Percentiles rank a stretch among this genome's conserved stretches.
Conservation (phyloP, 1,140 invertebrate species). For the Philotrypesis tridentata region DNA sequence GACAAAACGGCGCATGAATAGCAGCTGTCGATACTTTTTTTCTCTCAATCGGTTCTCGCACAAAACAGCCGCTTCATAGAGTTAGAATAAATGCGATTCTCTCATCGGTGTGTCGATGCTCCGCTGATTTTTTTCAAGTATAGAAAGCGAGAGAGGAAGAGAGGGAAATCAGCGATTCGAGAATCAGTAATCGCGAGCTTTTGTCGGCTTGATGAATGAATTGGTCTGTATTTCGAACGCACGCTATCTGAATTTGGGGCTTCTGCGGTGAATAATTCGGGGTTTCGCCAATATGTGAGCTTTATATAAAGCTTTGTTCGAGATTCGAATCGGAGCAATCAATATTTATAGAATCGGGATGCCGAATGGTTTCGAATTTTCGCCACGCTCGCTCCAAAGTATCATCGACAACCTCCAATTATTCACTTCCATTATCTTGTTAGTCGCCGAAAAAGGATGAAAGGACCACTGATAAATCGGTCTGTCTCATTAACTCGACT, state of each 20-base stretch:
- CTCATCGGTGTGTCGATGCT: slow-evolving; percentile 13
- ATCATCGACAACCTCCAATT: background rate
- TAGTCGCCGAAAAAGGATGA: too few species aligned
- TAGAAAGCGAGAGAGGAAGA: background rate
- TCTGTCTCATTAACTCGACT: background rate
- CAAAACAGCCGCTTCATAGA: slow-evolving; percentile 8
- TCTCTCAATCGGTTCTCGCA: background rate
- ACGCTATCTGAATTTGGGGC: slow-evolving; percentile 18
- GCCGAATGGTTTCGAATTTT: background rate
- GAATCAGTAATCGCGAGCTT: background rate
- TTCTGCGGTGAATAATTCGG: slow-evolving; percentile 16
- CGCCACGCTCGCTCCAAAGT: background rate
- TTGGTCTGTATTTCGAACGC: background rate
- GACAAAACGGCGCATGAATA: background rate
- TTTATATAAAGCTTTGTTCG: background rate
- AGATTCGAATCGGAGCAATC: slow-evolving; percentile 1
- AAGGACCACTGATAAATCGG: too few species aligned
- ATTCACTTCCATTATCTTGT: background rate
- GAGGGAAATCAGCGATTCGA: background rate
- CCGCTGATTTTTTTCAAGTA: background rate
- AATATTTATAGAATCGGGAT: slow-evolving; percentile 41
- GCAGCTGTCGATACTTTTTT: background rate
- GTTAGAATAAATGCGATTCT: slow-evolving; percentile 43
- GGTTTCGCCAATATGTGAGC: background rate
- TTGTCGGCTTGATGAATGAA: slow-evolving; percentile 23